Evolutionary conservation across 2,113 vertebrate genomes (phyloP).

Genomic region (mouse (Mus musculus)): GRCm39 chr13:87145501-87146000

Average conservation of each 20-base stretch:
- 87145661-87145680: conserved; percentile 34
- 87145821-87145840: neutral
- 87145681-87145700: neutral
- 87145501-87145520: neutral
- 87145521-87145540: neutral
- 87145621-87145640: conserved; percentile 14
- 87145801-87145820: neutral
- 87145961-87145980: neutral
- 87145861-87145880: neutral
- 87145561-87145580: conserved; percentile 7
- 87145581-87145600: conserved; percentile 27
- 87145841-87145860: neutral
- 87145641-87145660: conserved; percentile 47
- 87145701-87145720: conserved; percentile 23
- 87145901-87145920: neutral
- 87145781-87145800: neutral
- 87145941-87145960: conserved; percentile 1
- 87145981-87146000: neutral
- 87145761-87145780: neutral
- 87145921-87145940: neutral
- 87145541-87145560: conserved; percentile 41
- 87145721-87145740: conserved; percentile 56
- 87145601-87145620: conserved; percentile 33
- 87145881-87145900: neutral
- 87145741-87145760: conserved; percentile 33